These are phyloP conservation scores for Chionomys nivalis DNA, from an alignment of 2,113 vertebrate species.

Conservation along the genomic window DNA sequence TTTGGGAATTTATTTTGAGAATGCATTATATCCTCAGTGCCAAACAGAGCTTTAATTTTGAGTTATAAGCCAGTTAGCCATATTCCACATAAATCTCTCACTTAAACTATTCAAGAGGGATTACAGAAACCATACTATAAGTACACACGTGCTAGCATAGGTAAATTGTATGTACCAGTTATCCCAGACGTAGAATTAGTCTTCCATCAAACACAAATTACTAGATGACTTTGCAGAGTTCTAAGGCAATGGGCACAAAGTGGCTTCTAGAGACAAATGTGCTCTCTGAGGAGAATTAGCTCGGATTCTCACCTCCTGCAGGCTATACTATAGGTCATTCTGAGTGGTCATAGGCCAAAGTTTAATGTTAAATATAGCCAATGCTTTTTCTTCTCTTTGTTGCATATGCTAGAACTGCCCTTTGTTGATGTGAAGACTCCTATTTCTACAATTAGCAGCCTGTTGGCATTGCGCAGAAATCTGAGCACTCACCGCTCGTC, in stretches of 20 bases:
- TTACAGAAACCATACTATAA: slow-evolving; percentile 12
- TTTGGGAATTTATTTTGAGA: slow-evolving; percentile 57
- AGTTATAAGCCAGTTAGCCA: slow-evolving; percentile 29
- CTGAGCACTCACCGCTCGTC: not conserved
- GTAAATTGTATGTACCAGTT: not conserved
- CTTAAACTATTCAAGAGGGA: slow-evolving; percentile 12
- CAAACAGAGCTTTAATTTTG: slow-evolving; percentile 23
- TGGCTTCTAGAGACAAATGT: not conserved
- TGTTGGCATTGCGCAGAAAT: not conserved
- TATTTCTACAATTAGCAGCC: not conserved
- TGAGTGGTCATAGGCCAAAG: not conserved
- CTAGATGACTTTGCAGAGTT: slow-evolving; percentile 17
- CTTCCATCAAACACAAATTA: not conserved
- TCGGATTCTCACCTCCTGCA: not conserved
- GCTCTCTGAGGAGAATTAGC: not conserved
- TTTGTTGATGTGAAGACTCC: not conserved
- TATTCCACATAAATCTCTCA: not conserved
- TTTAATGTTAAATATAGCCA: slow-evolving; percentile 28
- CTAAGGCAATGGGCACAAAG: not conserved
- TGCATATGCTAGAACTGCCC: not conserved
- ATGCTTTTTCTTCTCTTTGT: slow-evolving; percentile 13
- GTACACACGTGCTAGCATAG: not conserved
- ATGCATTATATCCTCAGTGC: not conserved
- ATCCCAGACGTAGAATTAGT: not conserved
- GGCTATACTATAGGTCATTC: not conserved